These are phyloP conservation scores for Pinna nobilis DNA, from an alignment of 1,140 invertebrate genomes.

Conservation along the genomic window DNA sequence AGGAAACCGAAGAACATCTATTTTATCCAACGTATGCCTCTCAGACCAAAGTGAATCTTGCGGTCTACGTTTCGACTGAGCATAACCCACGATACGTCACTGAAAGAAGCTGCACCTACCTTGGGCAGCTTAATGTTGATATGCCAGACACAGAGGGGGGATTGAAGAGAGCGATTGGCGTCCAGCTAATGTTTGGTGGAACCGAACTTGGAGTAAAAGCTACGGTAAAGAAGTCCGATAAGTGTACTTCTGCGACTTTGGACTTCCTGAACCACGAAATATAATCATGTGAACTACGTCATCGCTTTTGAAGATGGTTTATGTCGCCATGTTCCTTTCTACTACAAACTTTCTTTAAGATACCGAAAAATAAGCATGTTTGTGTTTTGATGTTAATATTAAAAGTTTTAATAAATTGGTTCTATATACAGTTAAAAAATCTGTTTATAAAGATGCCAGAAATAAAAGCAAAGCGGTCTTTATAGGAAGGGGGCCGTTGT, in stretches of 20 bases:
- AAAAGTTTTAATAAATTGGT: too few species aligned
- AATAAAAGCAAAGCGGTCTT: too few species aligned
- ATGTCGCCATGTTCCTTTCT: too few species aligned
- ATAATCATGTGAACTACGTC: too few species aligned
- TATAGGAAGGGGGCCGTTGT: too few species aligned
- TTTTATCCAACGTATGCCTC: slow-evolving; percentile 5
- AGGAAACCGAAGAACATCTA: slow-evolving; percentile 7
- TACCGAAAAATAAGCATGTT: too few species aligned
- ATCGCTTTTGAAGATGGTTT: too few species aligned
- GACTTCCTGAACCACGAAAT: slow-evolving; percentile 20
- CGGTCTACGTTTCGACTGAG: neutral
- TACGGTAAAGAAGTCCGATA: neutral
- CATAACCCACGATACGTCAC: slow-evolving; percentile 5
- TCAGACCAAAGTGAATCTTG: slow-evolving; percentile 6
- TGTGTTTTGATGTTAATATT: too few species aligned
- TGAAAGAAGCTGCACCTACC: neutral
- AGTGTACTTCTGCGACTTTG: neutral
- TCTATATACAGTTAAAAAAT: too few species aligned
- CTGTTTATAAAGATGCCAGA: too few species aligned
- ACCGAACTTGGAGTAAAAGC: slow-evolving; percentile 51
- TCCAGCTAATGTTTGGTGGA: slow-evolving; percentile 49
- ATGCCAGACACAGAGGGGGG: slow-evolving; percentile 4
- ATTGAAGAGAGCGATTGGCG: slow-evolving; percentile 24
- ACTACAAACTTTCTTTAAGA: too few species aligned
- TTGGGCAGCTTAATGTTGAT: slow-evolving; percentile 18